Base-by-base conservation (phyloP, 2,797 vertebrate genomes). In the Syngnathus acus region DNA sequence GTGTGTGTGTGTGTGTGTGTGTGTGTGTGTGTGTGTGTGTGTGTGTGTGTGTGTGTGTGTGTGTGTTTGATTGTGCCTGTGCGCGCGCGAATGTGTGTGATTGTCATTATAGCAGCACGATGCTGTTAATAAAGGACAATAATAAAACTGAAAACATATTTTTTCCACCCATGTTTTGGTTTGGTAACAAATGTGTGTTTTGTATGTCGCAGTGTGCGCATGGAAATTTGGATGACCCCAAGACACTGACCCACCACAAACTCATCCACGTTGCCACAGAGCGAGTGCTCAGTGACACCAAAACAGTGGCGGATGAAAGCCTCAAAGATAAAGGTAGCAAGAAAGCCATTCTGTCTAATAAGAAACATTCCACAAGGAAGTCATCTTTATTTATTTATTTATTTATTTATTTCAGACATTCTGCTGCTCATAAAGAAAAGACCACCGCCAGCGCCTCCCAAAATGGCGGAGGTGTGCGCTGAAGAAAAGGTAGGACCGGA, bases 171-270 rank as follows among this genome's bases (percentile, higher is more conserved):
- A 6, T 47, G 4, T 48, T 48, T 48, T 48, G 47, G 47, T 48
- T 16, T 48, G 1, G 17, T 48, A 19, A 48, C 7, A 19, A 48
- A 9, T n/a, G 11, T 75, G 0, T 17, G 0, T 70, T 76, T n/a
- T 39, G 69, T 75, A 6, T 67, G 69, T 74, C 69, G 23, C 53
- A 99, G 97, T 95, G 92, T 78, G 79, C 92, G 14, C 93, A 94
- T n/a, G 96, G 94, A 84, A 94, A 89, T 85, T 75, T 96, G 73
- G 96, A 99, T 85, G 97, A 99, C 84, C 95, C 95, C 67, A 99
- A 99, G 90, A 94, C 89, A 0, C 86, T 98, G 60, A 93, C 93
- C 19, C 95, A 98, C 72, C 96, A 98, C 68, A 98, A 97, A 83
- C 82, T 98, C 64, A 93, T 99, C 71, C 94, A 99, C 0, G 94